Conservation (phyloP, 2,888 invertebrate genomes). For the Polyommatus icarus region DNA sequence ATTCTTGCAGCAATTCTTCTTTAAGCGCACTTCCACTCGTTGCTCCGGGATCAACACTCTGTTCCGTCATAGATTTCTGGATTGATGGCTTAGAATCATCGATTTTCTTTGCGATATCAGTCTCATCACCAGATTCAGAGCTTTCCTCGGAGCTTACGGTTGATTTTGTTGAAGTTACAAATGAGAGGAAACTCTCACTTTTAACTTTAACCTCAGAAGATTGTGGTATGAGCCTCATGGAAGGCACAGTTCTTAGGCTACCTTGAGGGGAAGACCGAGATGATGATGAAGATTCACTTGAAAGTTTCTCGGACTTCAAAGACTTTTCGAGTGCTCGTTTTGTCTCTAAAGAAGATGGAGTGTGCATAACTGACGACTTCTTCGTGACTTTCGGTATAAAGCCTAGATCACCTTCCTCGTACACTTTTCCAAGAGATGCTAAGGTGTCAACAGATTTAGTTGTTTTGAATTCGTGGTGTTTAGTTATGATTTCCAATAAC, state of each 20-base stretch:
- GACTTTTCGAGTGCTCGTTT: constrained; percentile 44
- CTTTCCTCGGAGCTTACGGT: constrained; percentile 45
- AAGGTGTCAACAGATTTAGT: constrained; percentile 67
- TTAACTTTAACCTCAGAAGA: constrained; percentile 47
- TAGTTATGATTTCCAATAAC: constrained; percentile 76
- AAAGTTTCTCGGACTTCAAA: constrained; percentile 44
- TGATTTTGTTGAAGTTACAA: constrained; percentile 61
- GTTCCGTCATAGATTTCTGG: constrained; percentile 55
- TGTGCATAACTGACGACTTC: constrained; percentile 50
- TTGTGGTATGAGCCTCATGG: constrained; percentile 55
- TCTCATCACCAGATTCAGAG: constrained; percentile 47
- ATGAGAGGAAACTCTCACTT: constrained; percentile 64
- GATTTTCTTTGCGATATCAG: constrained; percentile 56
- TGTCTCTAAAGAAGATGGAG: constrained; percentile 44
- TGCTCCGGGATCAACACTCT: background rate
- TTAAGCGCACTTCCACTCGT: background rate
- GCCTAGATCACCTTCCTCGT: constrained; percentile 84
- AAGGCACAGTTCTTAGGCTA: constrained; percentile 66
- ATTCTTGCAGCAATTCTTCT: background rate
- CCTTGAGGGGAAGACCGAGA: constrained; percentile 44
- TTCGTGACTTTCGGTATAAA: constrained; percentile 78
- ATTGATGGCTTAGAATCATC: constrained; percentile 63
- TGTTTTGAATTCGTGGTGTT: constrained; percentile 64
- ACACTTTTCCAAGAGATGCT: constrained; percentile 77
- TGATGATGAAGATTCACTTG: constrained; percentile 43